Evolutionary conservation across 2,888 invertebrate genomes (phyloP).

Genomic region (Leucozona laternaria): DNA sequence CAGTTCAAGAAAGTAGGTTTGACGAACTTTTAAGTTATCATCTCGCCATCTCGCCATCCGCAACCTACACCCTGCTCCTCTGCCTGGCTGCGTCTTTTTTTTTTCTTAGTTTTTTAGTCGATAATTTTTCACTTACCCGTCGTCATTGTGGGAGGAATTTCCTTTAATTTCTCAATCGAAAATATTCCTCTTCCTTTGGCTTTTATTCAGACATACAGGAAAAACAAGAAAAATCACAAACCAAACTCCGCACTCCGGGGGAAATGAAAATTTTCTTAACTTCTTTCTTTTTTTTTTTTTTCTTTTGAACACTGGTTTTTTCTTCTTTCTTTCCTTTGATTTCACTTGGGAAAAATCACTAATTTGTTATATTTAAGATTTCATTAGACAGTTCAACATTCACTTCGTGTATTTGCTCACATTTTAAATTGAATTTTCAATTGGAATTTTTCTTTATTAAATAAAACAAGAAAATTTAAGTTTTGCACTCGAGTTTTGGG

Average conservation of each 20-base stretch:
- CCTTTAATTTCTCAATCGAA: constrained; percentile 46
- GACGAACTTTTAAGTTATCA: constrained; percentile 66
- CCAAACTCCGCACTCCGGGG: background rate
- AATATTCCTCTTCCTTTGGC: constrained; percentile 43
- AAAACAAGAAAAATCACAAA: constrained; percentile 62
- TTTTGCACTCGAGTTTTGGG: constrained; percentile 58
- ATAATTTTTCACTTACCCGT: constrained; percentile 62
- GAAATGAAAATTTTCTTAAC: constrained; percentile 49
- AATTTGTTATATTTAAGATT: constrained; percentile 41
- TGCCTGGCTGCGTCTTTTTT: background rate
- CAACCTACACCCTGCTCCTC: constrained; percentile 13
- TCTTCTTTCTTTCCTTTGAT: constrained; percentile 26
- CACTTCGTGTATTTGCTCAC: constrained; percentile 48
- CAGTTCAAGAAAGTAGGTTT: constrained; percentile 45
- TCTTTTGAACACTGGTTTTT: constrained; percentile 35
- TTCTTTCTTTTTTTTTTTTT: constrained; percentile 21
- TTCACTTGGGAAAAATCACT: constrained; percentile 62
- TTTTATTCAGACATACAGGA: constrained; percentile 49
- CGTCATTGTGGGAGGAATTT: constrained; percentile 57
- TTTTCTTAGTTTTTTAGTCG: constrained; percentile 3
- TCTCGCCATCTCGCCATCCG: constrained; percentile 26
- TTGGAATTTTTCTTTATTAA: constrained; percentile 30
- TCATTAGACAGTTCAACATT: constrained; percentile 30
- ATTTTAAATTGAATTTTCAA: constrained; percentile 42
- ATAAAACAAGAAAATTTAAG: constrained; percentile 17